phyloP scores from a whole-genome alignment of 2,888 invertebrate genomes.

The Zhuqinia jingwanae region DNA sequence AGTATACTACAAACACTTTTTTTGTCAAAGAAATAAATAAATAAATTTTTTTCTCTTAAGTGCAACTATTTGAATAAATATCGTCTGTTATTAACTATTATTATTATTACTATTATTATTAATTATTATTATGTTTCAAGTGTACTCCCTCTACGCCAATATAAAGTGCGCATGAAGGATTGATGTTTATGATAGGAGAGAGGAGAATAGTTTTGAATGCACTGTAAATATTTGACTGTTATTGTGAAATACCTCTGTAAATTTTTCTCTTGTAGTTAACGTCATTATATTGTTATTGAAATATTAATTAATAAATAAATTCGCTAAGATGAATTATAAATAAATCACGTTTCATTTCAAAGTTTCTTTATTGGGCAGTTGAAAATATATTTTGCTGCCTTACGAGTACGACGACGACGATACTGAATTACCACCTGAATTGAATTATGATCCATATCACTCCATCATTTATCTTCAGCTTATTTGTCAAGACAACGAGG shows the following conservation, averaged over 20 bases:
- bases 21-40: no score
- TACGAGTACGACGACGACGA: no score
- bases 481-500: no score
- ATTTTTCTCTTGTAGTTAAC: conserved; percentile 40
- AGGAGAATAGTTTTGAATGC: conserved; percentile 29
- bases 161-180: neutral
- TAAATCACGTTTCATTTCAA: no score
- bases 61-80: conserved; percentile 27
- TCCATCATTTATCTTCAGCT: no score
- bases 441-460: no score
- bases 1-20: conserved; percentile 24
- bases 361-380: no score
- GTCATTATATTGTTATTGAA: conserved; percentile 54
- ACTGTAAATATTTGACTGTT: conserved; percentile 63
- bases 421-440: no score
- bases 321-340: conserved; percentile 15
- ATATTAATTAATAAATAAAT: conserved; percentile 35
- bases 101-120: neutral
- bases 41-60: neutral
- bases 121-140: neutral
- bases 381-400: no score
- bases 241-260: conserved; percentile 60
- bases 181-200: neutral
- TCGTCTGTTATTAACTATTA: conserved; percentile 11
- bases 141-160: conserved; percentile 17